These are phyloP conservation scores for Aramus guarauna DNA, from an alignment of 2,113 vertebrate species.

Conservation along the genomic window DNA sequence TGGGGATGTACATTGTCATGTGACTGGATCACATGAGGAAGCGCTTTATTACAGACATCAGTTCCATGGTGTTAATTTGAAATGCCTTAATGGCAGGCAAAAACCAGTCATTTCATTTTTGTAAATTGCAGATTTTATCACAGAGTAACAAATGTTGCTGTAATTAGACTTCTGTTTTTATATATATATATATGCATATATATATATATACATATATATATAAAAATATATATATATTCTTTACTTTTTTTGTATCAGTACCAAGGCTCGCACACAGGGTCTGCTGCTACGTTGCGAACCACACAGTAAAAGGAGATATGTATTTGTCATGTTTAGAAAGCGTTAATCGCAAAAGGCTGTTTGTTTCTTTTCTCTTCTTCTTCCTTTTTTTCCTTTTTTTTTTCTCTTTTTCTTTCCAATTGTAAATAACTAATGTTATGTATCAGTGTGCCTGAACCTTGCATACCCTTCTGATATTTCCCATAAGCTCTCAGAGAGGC, in stretches of 20 bases:
- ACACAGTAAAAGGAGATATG: conserved; percentile 76
- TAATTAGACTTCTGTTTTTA: conserved; percentile 85
- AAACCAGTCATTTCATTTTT: conserved; percentile 91
- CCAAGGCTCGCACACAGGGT: conserved; percentile 83
- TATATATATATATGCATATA: conserved; percentile 70
- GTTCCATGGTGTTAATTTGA: conserved; percentile 97
- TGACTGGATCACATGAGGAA: conserved; percentile 68
- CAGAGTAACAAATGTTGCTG: conserved; percentile 87
- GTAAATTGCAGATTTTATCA: conserved; percentile 91
- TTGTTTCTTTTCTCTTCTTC: conserved; percentile 69
- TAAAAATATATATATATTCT: conserved; percentile 80
- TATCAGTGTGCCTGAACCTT: conserved; percentile 94
- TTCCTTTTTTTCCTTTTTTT: conserved; percentile 48
- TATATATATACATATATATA: conserved; percentile 71
- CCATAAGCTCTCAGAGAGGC: conserved; percentile 81
- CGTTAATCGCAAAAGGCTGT: conserved; percentile 74
- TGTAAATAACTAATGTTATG: conserved; percentile 86
- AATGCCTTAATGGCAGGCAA: conserved; percentile 97
- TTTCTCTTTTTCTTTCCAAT: conserved; percentile 71
- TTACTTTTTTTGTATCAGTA: conserved; percentile 85
- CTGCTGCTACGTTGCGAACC: conserved; percentile 82
- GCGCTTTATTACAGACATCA: conserved; percentile 85
- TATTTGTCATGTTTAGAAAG: conserved; percentile 77
- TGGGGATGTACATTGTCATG: conserved; percentile 86
- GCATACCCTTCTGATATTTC: conserved; percentile 81